Conservation (phyloP, 2,113 vertebrate species). For the Cynopterus brachyotis region DNA sequence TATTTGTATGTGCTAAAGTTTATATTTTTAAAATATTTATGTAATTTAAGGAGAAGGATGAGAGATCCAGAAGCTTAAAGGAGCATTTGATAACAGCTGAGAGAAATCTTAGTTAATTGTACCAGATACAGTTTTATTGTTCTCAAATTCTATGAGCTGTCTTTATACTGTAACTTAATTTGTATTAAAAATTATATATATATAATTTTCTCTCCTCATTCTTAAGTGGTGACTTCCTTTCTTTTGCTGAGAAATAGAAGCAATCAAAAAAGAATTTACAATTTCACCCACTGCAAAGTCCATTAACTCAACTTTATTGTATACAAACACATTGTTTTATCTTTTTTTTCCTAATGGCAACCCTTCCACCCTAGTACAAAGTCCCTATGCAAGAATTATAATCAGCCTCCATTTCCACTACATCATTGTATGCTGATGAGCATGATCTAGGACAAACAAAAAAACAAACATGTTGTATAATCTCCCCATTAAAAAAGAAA, state of each 20-base stretch:
- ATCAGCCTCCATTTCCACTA: background rate
- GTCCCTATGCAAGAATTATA: background rate
- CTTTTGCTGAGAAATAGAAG: background rate
- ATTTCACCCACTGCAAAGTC: background rate
- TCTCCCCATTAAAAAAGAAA: background rate
- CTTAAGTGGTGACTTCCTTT: background rate
- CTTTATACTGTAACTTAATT: background rate
- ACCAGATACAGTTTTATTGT: background rate
- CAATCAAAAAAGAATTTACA: background rate
- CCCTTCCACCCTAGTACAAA: background rate
- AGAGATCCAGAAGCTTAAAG: background rate
- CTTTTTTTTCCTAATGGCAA: background rate
- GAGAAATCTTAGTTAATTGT: background rate
- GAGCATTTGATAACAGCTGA: background rate
- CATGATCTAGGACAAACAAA: background rate
- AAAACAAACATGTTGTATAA: background rate
- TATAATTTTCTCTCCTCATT: background rate
- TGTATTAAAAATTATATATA: background rate
- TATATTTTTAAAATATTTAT: conserved; percentile 17
- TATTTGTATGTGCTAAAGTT: conserved; percentile 1
- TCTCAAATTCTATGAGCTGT: background rate
- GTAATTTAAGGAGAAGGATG: background rate
- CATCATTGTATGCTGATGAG: background rate
- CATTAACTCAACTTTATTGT: background rate
- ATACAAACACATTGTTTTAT: background rate